Conservation (phyloP, 2,113 vertebrate species). For the Galeopterus variegatus region DNA sequence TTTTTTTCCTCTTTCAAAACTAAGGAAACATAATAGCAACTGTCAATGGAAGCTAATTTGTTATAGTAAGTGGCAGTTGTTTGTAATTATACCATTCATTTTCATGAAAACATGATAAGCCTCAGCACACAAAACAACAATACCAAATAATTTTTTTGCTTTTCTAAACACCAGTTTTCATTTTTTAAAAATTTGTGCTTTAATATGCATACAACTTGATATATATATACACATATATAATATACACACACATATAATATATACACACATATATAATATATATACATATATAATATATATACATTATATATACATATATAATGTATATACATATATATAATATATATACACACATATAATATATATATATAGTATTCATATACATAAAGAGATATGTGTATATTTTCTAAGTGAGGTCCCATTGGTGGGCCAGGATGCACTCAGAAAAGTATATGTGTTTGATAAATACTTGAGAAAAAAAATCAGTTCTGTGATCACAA, state of each 20-base stretch:
- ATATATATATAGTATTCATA: no score
- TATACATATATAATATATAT: no score
- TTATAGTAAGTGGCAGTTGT: neutral
- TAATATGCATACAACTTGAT: neutral
- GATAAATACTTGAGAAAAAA: neutral
- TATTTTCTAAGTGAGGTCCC: neutral
- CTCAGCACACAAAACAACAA: neutral
- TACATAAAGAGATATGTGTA: no score
- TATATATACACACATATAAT: no score
- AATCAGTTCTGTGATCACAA: neutral
- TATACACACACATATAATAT: no score
- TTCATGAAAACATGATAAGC: neutral
- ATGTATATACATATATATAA: no score
- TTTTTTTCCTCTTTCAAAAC: neutral
- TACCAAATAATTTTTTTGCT: neutral
- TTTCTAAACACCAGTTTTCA: neutral
- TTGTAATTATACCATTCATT: conserved; percentile 40
- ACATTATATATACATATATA: no score
- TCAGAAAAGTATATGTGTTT: neutral
- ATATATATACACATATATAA: no score
- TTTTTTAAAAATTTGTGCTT: neutral
- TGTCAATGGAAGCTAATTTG: neutral
- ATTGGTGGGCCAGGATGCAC: neutral
- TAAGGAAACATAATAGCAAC: neutral
- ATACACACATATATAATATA: no score